Conservation (phyloP, 2,113 vertebrate genomes). For the Hippocampus zosterae region DNA sequence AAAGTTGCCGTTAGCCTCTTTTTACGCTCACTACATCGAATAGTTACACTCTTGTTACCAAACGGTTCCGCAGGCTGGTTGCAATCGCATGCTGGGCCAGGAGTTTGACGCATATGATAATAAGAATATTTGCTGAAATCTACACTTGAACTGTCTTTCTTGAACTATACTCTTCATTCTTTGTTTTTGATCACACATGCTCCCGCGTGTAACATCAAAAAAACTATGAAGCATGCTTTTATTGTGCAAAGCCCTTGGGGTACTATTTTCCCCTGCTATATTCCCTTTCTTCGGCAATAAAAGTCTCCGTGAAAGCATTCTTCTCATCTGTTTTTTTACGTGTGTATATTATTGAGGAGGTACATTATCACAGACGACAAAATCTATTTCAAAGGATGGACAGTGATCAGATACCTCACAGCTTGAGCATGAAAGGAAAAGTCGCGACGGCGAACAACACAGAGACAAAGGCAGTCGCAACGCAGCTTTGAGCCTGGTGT, state of each 20-base stretch:
- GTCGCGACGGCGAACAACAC: neutral
- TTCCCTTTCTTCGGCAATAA: neutral
- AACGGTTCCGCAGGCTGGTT: no score
- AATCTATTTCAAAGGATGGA: slow-evolving; percentile 16
- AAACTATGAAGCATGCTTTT: neutral
- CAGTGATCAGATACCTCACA: slow-evolving; percentile 18
- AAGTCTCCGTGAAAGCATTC: neutral
- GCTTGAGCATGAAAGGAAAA: slow-evolving; percentile 15
- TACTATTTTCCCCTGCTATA: neutral
- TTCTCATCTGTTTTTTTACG: neutral
- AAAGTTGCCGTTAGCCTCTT: no score
- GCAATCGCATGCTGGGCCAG: no score
- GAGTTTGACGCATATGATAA: no score
- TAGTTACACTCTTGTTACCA: no score
- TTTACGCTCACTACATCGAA: no score
- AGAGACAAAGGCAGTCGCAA: slow-evolving; percentile 26
- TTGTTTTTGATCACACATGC: neutral
- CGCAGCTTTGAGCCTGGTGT: slow-evolving; percentile 38
- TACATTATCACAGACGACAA: neutral
- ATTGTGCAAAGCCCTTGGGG: neutral
- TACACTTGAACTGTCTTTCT: neutral
- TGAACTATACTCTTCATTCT: neutral
- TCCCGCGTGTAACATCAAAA: neutral
- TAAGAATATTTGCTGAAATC: neutral
- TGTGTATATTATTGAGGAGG: slow-evolving; percentile 1